These are phyloP conservation scores for Penaeus japonicus DNA, from an alignment of 1,140 invertebrate genomes.

Conservation along the genomic window DNA sequence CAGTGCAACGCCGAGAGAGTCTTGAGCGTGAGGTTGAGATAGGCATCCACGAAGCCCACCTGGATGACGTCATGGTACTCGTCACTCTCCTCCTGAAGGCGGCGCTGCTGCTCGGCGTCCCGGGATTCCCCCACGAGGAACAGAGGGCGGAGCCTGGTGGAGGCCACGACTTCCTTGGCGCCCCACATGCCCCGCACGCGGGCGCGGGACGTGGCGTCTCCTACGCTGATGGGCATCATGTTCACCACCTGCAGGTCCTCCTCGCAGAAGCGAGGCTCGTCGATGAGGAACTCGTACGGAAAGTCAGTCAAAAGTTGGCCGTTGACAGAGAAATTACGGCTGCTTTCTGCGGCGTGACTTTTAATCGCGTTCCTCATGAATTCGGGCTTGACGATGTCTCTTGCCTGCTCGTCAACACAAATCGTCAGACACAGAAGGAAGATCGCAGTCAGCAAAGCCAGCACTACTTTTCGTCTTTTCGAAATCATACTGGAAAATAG, in stretches of 20 bases:
- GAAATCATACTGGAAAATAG: too few relatives aligned
- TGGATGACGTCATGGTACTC: slow-evolving; percentile 64
- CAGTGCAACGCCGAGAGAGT: slow-evolving; percentile 65
- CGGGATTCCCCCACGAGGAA: neutral
- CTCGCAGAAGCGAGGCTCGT: neutral
- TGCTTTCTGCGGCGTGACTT: too few relatives aligned
- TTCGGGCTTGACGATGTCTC: too few relatives aligned
- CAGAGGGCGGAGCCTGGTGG: neutral
- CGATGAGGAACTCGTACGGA: neutral
- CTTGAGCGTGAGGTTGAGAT: slow-evolving; percentile 67
- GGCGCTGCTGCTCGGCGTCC: neutral
- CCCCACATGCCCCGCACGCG: neutral
- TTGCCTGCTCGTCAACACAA: too few relatives aligned
- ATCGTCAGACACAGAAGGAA: too few relatives aligned
- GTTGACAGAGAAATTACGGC: too few relatives aligned
- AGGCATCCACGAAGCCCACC: slow-evolving; percentile 64
- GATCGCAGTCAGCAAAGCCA: too few relatives aligned
- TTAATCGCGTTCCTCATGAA: too few relatives aligned
- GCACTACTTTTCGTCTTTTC: too few relatives aligned
- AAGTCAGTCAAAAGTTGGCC: too few relatives aligned
- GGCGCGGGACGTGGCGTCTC: neutral
- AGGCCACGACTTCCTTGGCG: neutral
- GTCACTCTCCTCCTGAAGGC: slow-evolving; percentile 37
- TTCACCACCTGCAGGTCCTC: neutral
- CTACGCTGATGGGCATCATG: neutral